Conservation (phyloP, 2,888 invertebrate genomes). For the Spialia ferax region DNA sequence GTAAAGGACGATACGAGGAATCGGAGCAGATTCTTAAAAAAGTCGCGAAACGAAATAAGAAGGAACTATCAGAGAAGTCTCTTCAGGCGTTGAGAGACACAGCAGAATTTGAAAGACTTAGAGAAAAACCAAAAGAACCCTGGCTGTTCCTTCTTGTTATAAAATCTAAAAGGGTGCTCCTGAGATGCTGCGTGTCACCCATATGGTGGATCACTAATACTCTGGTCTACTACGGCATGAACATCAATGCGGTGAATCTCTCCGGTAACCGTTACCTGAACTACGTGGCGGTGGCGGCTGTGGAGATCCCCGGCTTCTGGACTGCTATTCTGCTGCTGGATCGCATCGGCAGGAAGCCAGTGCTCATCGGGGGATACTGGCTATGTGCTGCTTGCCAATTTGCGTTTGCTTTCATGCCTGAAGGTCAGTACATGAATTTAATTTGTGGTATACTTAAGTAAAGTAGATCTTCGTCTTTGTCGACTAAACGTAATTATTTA, state of each 20-base stretch:
- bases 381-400: conserved; percentile 88
- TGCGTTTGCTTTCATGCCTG: conserved; percentile 86
- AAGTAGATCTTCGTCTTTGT: too few relatives aligned
- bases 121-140: conserved; percentile 64
- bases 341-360: conserved; percentile 87
- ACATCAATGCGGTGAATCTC: conserved; percentile 89
- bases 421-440: conserved; percentile 60
- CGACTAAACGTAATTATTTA: neutral
- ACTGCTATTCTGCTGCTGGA: conserved; percentile 88
- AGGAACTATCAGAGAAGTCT: conserved; percentile 84
- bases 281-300: conserved; percentile 88
- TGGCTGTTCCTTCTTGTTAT: conserved; percentile 68
- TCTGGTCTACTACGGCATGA: conserved; percentile 90
- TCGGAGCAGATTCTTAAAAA: conserved; percentile 88
- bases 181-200: conserved; percentile 71
- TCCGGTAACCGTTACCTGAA: conserved; percentile 89
- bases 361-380: conserved; percentile 87
- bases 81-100: conserved; percentile 70
- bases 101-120: conserved; percentile 66
- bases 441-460: neutral
- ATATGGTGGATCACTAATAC: conserved; percentile 91
- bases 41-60: conserved; percentile 88
- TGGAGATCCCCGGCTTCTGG: conserved; percentile 92
- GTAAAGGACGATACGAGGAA: conserved; percentile 89
- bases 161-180: conserved; percentile 62